Evolutionary conservation across 2,797 vertebrate species (phyloP), one percentile per base, ranked within the genome.

Genomic region (Acrocephalus scirpaceus): DNA sequence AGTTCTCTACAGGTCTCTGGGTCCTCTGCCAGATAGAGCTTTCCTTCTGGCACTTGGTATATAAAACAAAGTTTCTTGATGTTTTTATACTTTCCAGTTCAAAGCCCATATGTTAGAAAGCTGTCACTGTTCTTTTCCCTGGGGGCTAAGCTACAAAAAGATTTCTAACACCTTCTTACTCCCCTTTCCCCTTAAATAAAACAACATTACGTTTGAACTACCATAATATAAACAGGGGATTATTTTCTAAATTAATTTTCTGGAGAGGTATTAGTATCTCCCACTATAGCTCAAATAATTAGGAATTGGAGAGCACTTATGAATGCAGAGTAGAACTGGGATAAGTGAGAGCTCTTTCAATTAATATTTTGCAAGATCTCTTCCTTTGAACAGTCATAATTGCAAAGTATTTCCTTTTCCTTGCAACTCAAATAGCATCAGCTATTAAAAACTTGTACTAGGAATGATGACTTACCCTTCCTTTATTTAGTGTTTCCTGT

Each of bases 401-500:
- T 87, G 78, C 83, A 56, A 86, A 89, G 83, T 69, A 38, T 62
- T 94, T 92, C 74, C 87, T 90, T 67, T 76, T 53, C 11, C 69
- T 57, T 65, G 62, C 50, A 91, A 73, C 51, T 50, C 60, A 54
- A 76, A 67, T 45, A 51, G 6, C 38, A 91, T n/a, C 79, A 76
- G 70, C 45, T 53, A 57, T 92, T 90, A 93, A 79, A 83, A 87
- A 53, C 60, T 66, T 54, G 17, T n/a, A 78, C 36, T 9, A 29
- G 58, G 57, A 79, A 71, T 36, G 54, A 77, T 61, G 30, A 96
- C 97, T 98, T 97, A 99, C 99, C 99, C 99, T 99, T 98, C 99
- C 99, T 97, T 99, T 99, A 98, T 99, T 99, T 92, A 99, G 93
- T 7, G 98, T 99, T 98, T 99, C 99, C 91, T 99, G 99, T 82